A percentile compares a stretch with the other conserved stretches of the same genome.
These are phyloP conservation scores for Amazona vittata DNA, from an alignment of 2,113 vertebrate species.

Conservation along the genomic window DNA sequence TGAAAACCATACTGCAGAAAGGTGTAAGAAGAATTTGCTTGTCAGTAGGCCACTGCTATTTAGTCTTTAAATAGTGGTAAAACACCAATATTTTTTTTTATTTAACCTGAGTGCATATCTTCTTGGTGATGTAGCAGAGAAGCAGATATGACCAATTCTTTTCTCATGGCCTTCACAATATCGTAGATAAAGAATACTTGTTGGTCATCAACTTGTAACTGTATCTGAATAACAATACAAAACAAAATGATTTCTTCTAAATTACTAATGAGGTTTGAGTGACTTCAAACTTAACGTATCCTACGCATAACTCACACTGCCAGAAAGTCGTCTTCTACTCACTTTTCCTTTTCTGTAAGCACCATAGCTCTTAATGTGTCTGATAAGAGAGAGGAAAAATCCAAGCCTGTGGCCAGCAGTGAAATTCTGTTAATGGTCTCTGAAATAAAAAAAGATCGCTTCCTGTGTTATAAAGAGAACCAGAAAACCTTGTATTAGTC, in stretches of 20 bases:
- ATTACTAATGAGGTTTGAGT: not conserved
- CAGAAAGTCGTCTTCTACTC: not conserved
- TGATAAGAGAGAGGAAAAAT: not conserved
- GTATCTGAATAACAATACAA: not conserved
- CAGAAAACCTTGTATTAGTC: not conserved
- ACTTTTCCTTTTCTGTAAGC: not conserved
- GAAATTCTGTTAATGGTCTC: not conserved
- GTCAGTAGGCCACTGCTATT: not conserved
- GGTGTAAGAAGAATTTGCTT: not conserved
- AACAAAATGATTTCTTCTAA: not conserved
- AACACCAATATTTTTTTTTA: rapidly evolving
- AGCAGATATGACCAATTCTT: not conserved
- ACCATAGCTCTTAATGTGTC: not conserved
- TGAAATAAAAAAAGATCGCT: not conserved
- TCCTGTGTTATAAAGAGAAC: not conserved
- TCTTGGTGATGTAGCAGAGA: not conserved
- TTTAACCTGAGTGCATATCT: not conserved
- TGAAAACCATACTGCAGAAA: not conserved
- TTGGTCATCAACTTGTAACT: not conserved
- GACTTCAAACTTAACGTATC: not conserved
- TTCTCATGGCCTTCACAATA: not conserved
- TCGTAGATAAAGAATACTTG: not conserved
- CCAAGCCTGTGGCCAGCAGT: not conserved
- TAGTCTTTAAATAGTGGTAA: not conserved
- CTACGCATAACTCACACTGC: not conserved